Evolutionary conservation across 2,113 vertebrate genomes (phyloP).

Genomic region (Lichenostomus cassidix): DNA sequence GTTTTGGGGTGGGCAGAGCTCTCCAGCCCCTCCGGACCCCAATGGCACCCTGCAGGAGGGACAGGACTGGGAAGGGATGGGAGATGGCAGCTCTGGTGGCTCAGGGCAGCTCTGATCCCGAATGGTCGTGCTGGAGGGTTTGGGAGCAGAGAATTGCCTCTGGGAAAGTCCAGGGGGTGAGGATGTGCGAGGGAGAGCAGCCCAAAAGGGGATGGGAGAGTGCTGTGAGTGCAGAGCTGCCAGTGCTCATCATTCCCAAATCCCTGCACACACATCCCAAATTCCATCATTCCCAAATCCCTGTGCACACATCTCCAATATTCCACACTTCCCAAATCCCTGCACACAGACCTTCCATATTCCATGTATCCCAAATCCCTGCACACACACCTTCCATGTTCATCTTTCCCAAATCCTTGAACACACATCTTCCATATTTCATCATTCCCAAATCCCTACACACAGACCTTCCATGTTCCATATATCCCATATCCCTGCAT

Average conservation of each 20-base stretch:
- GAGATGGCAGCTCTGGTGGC: neutral
- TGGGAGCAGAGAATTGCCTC: neutral
- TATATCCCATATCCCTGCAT: no score
- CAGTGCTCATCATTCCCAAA: neutral
- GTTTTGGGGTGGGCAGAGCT: neutral
- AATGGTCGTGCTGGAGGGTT: no score
- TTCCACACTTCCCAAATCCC: no score
- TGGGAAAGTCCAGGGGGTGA: neutral
- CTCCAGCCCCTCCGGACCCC: neutral
- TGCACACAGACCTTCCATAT: no score
- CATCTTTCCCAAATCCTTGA: no score
- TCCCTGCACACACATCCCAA: no score
- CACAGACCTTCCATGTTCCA: no score
- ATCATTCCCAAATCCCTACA: no score
- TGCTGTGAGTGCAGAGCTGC: fast-evolving
- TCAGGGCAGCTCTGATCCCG: neutral
- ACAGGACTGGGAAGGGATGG: fast-evolving
- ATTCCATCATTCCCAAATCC: neutral
- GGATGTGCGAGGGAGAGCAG: neutral
- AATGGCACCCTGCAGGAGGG: fast-evolving
- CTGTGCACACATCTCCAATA: no score
- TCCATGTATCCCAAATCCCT: no score
- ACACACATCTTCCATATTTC: no score
- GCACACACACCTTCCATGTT: no score
- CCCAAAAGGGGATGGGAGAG: neutral